phyloP scores from a whole-genome alignment of 2,888 invertebrate species.

The Microplitis deprimator region DNA sequence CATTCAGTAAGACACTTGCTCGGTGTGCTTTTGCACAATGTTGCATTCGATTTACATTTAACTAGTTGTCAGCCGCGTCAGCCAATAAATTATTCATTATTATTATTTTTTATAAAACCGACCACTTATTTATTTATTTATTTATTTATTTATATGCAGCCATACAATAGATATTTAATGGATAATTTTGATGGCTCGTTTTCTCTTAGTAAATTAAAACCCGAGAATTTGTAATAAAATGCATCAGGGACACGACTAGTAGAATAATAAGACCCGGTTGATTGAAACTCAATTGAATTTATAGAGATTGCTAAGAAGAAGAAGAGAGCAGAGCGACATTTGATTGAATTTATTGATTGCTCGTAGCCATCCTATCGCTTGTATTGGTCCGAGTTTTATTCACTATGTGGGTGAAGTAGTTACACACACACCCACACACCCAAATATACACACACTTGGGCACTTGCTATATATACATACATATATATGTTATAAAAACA shows the following conservation, averaged over 20 bases:
- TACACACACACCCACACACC: conserved; percentile 8
- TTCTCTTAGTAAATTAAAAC: neutral
- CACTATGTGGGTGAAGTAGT: conserved; percentile 41
- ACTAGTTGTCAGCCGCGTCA: neutral
- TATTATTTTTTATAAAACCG: neutral
- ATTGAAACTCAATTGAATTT: conserved; percentile 38
- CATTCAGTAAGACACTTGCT: conserved; percentile 9
- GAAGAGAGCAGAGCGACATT: conserved; percentile 30
- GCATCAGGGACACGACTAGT: neutral
- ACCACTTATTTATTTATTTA: neutral
- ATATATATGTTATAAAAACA: neutral
- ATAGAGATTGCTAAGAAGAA: conserved; percentile 20
- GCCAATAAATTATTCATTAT: neutral
- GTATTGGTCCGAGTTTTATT: conserved; percentile 51
- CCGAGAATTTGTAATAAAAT: neutral
- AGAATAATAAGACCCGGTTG: conserved; percentile 29
- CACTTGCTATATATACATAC: neutral
- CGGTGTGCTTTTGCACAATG: conserved; percentile 4
- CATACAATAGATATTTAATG: neutral
- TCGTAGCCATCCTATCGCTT: conserved; percentile 49
- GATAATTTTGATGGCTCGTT: neutral
- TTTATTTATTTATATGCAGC: too few species aligned
- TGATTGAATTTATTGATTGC: conserved; percentile 44
- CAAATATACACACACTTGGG: conserved; percentile 34
- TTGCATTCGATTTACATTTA: neutral